Conservation (phyloP, 2,888 invertebrate genomes). For the Achlya flavicornis region DNA sequence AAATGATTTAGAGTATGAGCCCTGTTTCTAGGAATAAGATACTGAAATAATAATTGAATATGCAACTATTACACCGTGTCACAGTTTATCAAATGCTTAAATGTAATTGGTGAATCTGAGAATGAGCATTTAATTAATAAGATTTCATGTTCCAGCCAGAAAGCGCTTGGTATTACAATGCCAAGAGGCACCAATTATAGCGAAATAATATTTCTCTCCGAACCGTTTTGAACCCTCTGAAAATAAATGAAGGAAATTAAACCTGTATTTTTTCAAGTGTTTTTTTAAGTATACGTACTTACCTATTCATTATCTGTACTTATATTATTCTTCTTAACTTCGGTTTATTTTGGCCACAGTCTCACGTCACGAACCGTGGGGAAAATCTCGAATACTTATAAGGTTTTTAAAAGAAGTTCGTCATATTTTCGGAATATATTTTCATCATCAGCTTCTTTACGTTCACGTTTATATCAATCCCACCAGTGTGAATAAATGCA, state of each 20-base stretch:
- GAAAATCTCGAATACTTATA: too few species aligned
- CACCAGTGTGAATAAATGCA: too few species aligned
- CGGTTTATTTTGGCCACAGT: too few species aligned
- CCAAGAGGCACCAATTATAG: constrained; percentile 21
- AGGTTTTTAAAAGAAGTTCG: too few species aligned
- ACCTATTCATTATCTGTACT: neutral
- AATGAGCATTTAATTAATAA: constrained; percentile 7
- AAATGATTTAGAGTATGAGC: too few species aligned
- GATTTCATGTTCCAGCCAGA: constrained; percentile 6
- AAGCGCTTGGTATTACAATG: constrained; percentile 5
- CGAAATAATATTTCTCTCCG: constrained; percentile 11
- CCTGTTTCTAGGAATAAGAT: neutral
- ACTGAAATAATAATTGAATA: neutral
- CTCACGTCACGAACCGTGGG: too few species aligned
- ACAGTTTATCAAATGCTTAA: constrained; percentile 1
- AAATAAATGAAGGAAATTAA: constrained; percentile 8
- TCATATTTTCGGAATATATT: too few species aligned
- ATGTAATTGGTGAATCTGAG: neutral
- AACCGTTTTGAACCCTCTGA: neutral
- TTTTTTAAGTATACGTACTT: constrained; percentile 18
- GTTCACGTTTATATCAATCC: too few species aligned
- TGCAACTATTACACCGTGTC: neutral
- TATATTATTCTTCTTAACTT: too few species aligned
- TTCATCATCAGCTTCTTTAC: too few species aligned
- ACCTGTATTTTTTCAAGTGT: constrained; percentile 8